These are phyloP conservation scores for Caenorhabditis sp. DNA, from an alignment of 2,888 invertebrate genomes.

Conservation along the genomic window DNA sequence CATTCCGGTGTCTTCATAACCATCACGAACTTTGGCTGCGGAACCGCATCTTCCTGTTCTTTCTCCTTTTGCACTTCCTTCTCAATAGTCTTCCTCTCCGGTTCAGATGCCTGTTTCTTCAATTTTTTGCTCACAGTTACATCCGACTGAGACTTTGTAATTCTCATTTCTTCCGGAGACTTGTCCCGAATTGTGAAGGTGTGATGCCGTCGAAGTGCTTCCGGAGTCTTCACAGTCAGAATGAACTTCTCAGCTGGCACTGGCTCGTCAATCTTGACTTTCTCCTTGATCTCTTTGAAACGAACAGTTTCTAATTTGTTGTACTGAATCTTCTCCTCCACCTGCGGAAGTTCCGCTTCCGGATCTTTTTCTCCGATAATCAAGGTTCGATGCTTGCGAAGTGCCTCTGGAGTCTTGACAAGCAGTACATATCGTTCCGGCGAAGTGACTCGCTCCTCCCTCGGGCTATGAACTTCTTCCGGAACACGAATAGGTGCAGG, in stretches of 20 bases:
- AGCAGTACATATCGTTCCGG: constrained; percentile 64
- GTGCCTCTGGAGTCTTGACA: constrained; percentile 64
- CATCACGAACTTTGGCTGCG: constrained; percentile 56
- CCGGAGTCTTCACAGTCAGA: constrained; percentile 57
- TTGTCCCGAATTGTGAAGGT: constrained; percentile 60
- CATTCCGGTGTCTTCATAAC: constrained; percentile 64
- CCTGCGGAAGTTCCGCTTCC: not conserved
- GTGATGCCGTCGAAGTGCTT: constrained; percentile 62
- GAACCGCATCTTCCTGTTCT: constrained; percentile 44
- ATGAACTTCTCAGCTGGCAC: constrained; percentile 42
- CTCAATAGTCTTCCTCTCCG: constrained; percentile 41
- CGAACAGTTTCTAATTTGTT: constrained; percentile 47
- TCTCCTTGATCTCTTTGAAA: constrained; percentile 49
- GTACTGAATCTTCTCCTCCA: constrained; percentile 45
- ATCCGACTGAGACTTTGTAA: constrained; percentile 50
- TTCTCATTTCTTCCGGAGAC: constrained; percentile 38
- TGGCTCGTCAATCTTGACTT: constrained; percentile 23
- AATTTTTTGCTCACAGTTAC: constrained; percentile 49
- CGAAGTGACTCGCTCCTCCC: constrained; percentile 43
- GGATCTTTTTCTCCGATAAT: constrained; percentile 52
- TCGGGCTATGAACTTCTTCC: constrained; percentile 24
- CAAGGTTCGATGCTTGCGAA: constrained; percentile 61
- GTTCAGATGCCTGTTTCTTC: constrained; percentile 48
- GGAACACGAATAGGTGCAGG: constrained; percentile 15
- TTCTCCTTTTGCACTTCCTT: constrained; percentile 18